phyloP scores from a whole-genome alignment of 2,888 invertebrate genomes.

The Therioaphis trifolii region DNA sequence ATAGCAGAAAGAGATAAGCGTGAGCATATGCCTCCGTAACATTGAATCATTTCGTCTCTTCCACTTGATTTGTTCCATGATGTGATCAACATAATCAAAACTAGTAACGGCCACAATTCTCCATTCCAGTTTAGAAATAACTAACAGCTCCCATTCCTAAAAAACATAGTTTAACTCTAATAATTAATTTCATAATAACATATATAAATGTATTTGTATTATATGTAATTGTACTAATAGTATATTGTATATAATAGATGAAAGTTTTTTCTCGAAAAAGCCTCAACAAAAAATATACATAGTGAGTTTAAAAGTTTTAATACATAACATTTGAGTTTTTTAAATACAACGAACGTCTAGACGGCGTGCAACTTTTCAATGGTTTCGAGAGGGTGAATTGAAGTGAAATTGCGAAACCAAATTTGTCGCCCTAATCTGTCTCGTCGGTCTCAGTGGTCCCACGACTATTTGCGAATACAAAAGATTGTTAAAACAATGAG shows the following conservation, averaged over 20 bases:
- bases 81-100: conserved; percentile 85
- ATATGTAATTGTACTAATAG: background rate
- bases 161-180: conserved; percentile 6
- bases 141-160: conserved; percentile 86
- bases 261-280: background rate
- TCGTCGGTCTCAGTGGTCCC: conserved; percentile 28
- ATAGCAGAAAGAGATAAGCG: conserved; percentile 81
- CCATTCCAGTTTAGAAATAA: conserved; percentile 82
- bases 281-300: background rate
- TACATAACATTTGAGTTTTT: conserved; percentile 15
- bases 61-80: conserved; percentile 77
- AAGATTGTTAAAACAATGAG: conserved; percentile 50
- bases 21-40: conserved; percentile 80
- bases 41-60: conserved; percentile 72
- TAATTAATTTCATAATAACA: background rate
- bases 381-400: conserved; percentile 43
- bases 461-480: conserved; percentile 30
- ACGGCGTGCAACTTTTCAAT: conserved; percentile 24
- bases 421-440: conserved; percentile 42
- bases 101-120: conserved; percentile 82
- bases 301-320: background rate
- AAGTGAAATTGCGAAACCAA: conserved; percentile 39
- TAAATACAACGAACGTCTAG: conserved; percentile 20
- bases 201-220: background rate
- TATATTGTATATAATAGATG: background rate